Conservation (phyloP, 2,888 invertebrate genomes). For the Aplocera efformata region DNA sequence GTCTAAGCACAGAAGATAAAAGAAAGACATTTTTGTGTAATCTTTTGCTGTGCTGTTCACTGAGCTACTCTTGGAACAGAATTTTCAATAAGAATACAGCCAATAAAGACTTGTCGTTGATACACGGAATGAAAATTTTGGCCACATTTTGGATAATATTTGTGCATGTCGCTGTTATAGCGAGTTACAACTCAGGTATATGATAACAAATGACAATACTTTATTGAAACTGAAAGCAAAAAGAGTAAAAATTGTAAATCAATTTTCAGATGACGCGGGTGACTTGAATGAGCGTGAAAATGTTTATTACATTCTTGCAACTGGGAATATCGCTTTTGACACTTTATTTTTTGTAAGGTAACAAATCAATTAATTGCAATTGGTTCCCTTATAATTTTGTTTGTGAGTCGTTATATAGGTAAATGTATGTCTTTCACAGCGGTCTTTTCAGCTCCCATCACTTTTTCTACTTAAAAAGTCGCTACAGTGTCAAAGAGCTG, state of each 20-base stretch:
- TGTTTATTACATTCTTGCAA: slow-evolving; percentile 73
- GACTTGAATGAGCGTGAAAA: slow-evolving; percentile 62
- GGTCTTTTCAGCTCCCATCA: slow-evolving; percentile 82
- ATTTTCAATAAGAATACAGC: slow-evolving; percentile 70
- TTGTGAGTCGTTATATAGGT: too few relatives aligned
- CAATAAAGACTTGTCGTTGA: slow-evolving; percentile 72
- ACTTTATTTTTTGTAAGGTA: slow-evolving; percentile 83
- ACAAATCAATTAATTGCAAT: slow-evolving; percentile 6
- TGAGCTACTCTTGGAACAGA: slow-evolving; percentile 62
- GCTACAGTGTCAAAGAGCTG: slow-evolving; percentile 67
- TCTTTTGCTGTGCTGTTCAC: slow-evolving; percentile 64
- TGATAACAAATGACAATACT: neutral
- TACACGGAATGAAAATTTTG: slow-evolving; percentile 82
- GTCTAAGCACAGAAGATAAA: slow-evolving; percentile 51
- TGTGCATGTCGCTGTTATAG: slow-evolving; percentile 81
- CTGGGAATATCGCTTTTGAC: slow-evolving; percentile 81
- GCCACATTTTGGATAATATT: slow-evolving; percentile 85
- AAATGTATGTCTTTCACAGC: slow-evolving; percentile 49
- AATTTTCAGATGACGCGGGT: slow-evolving; percentile 67
- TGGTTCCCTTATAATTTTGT: neutral
- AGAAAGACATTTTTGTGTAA: slow-evolving; percentile 45
- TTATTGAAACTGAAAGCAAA: neutral
- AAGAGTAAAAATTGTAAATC: neutral
- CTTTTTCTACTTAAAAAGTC: slow-evolving; percentile 79
- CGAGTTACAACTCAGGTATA: slow-evolving; percentile 83